phyloP scores from a whole-genome alignment of 2,888 invertebrate species.

The Drosophila pseudotalamancana region DNA sequence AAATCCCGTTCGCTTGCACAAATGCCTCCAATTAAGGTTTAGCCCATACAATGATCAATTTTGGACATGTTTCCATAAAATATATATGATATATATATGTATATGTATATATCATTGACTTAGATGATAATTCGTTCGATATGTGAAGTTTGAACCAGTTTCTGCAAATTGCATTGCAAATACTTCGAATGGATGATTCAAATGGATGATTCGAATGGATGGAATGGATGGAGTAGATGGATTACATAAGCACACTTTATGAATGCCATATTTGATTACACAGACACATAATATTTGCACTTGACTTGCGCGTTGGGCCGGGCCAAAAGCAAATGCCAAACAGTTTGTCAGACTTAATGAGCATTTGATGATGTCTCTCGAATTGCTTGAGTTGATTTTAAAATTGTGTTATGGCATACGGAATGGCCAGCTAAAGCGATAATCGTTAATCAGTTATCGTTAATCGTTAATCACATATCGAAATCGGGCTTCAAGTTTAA shows the following conservation, averaged over 20 bases:
- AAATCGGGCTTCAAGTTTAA: slow-evolving; percentile 64
- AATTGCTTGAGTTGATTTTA: background rate
- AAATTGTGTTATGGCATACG: slow-evolving; percentile 19
- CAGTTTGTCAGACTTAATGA: slow-evolving; percentile 1
- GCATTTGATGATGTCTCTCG: background rate
- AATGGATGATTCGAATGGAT: background rate
- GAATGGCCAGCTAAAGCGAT: slow-evolving; percentile 6
- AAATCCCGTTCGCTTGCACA: too few species aligned
- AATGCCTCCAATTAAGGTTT: too few species aligned
- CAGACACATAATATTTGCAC: slow-evolving; percentile 37
- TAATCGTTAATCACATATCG: slow-evolving; percentile 26
- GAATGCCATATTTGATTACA: slow-evolving; percentile 17
- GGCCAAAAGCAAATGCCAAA: slow-evolving; percentile 4
- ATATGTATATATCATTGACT: background rate
- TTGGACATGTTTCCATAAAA: background rate
- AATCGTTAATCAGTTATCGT: background rate
- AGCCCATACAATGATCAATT: background rate
- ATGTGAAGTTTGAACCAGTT: slow-evolving; percentile 11
- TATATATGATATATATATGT: too few species aligned
- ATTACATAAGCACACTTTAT: background rate
- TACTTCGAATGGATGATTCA: background rate
- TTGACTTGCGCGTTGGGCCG: slow-evolving; percentile 45
- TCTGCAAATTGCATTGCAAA: slow-evolving; percentile 1
- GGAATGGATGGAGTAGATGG: background rate
- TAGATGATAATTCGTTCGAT: background rate